Evolutionary conservation across 2,797 vertebrate genomes (phyloP).

Genomic region (Staurois parvus): DNA sequence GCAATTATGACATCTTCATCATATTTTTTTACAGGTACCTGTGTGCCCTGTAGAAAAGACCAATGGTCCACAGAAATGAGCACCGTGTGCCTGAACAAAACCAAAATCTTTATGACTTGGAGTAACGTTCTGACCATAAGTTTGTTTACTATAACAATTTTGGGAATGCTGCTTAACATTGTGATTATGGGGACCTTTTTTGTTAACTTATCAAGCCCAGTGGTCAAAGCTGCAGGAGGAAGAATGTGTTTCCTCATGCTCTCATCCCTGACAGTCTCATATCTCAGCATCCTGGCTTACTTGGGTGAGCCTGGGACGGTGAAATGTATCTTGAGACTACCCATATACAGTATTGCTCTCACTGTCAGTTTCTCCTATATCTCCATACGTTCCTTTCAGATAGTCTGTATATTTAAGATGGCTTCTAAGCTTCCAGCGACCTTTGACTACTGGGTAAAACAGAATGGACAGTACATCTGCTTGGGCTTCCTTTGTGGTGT

Average conservation of each 20-base stretch:
- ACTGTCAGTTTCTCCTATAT: conserved; percentile 82
- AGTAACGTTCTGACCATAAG: conserved; percentile 66
- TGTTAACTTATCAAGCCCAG: conserved; percentile 76
- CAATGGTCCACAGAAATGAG: conserved; percentile 78
- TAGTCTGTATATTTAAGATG: conserved; percentile 86
- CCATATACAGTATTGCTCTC: conserved; percentile 79
- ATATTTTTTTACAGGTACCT: conserved; percentile 61
- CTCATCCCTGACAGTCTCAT: conserved; percentile 71
- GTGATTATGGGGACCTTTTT: conserved; percentile 74
- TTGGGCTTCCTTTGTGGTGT: conserved; percentile 68
- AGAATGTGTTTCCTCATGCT: conserved; percentile 86
- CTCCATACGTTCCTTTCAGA: conserved; percentile 83
- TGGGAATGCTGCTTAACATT: conserved; percentile 77
- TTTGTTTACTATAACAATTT: conserved; percentile 71
- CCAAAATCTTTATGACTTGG: conserved; percentile 76
- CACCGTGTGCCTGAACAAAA: conserved; percentile 74
- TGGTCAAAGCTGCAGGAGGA: conserved; percentile 85
- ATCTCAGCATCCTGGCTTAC: conserved; percentile 75
- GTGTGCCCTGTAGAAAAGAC: conserved; percentile 73
- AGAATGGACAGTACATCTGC: conserved; percentile 74
- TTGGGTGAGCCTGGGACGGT: conserved; percentile 73
- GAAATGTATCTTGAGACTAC: conserved; percentile 76
- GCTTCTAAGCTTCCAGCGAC: conserved; percentile 78
- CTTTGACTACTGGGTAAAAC: conserved; percentile 81
- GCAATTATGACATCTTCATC: no score